Conservation (phyloP, 1,140 invertebrate genomes). For the Caenorhabditis inopinata region DNA sequence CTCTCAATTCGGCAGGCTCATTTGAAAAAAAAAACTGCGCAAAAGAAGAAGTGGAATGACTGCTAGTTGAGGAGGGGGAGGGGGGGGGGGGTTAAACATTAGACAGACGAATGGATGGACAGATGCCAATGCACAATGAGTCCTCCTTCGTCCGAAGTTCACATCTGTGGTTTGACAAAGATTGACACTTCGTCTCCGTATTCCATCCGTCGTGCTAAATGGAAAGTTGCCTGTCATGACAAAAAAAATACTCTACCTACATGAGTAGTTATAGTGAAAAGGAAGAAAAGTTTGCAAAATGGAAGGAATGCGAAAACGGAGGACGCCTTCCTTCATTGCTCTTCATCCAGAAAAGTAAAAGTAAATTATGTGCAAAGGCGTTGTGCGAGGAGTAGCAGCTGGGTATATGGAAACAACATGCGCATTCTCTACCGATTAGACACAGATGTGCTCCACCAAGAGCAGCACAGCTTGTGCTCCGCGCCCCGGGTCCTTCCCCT, state of each 20-base stretch:
- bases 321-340: background rate
- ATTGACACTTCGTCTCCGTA: constrained; percentile 25
- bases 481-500: background rate
- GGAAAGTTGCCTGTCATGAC: background rate
- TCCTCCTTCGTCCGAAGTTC: background rate
- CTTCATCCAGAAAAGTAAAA: background rate
- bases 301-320: background rate
- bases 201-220: background rate
- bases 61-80: no score
- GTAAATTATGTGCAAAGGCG: constrained; percentile 2
- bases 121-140: constrained; percentile 31
- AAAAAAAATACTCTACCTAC: background rate
- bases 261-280: background rate
- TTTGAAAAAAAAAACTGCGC: background rate
- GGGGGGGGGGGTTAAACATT: background rate
- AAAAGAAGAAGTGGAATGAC: no score
- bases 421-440: constrained; percentile 29
- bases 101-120: constrained; percentile 9
- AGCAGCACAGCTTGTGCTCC: constrained; percentile 30
- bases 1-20: no score
- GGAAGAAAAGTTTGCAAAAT: background rate
- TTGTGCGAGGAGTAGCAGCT: background rate
- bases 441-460: constrained; percentile 13
- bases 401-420: constrained; percentile 32
- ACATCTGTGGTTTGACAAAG: constrained; percentile 29